Base-by-base conservation (phyloP, 2,797 vertebrate species). In the Orientallactaga sibirica region DNA sequence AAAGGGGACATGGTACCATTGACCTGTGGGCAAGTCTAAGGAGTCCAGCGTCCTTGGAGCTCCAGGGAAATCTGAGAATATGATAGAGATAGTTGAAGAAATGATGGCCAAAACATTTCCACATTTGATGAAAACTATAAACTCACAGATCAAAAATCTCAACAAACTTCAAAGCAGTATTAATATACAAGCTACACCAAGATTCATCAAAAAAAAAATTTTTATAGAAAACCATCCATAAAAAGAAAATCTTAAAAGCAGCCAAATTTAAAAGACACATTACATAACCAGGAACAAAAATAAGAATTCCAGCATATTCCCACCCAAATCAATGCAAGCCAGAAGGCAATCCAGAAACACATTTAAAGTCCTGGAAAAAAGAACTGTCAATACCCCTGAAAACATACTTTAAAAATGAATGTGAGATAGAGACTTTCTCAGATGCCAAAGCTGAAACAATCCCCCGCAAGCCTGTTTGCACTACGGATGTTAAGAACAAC, bases 41-140 rank as follows among this genome's bases (percentile, higher is more conserved):
- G n/a, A 3, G 18, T n/a, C 22, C 66, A 78, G 75, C 12, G 70
- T 11, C 70, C 7, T 41, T 76, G 41, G 29, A 87, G 33, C 66
- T 83, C 20, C 48, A 77, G 8, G 33, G 27, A 88, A 82, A 41
- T 4, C 15, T 62, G 11, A 19, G 4, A 55, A 43, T 18, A 24
- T 20, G 3, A 85, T 41, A 48, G 94, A 92, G 92, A 76, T 43
- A 84, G 41, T 84, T 88, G 20, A 83, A 75, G 3, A 89, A 64
- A 79, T 82, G 37, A 86, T 86, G 55, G 15, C 37, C 12, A 61
- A 61, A 55, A 29, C 43, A 41, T 76, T 92, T 86, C 64, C 29
- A 55, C 41, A 52, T 92, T 90, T 85, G 48, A 76, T 83, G 74
- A 73, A 92, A 97, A 71, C 7, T 92, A 25, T 66, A 76, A n/a